Percentiles rank a stretch among this genome's conserved stretches.
Evolutionary conservation across 2,113 vertebrate genomes (phyloP).

Genomic region (Notothenia rossii): DNA sequence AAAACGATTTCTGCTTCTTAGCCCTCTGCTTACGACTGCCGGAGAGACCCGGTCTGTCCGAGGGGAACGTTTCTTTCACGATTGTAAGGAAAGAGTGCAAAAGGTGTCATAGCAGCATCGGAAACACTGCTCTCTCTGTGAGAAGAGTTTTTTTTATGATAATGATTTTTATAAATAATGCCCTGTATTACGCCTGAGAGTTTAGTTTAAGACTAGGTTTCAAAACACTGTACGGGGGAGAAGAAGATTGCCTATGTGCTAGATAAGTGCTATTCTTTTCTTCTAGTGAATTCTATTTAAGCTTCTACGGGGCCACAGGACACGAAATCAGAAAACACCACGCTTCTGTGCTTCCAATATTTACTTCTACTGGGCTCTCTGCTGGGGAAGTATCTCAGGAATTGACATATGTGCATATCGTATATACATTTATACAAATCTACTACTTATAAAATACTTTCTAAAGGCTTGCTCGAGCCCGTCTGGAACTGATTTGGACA

Average conservation of each 20-base stretch:
- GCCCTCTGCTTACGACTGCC: conserved; percentile 37
- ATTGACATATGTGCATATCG: conserved; percentile 72
- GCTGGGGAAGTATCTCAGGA: conserved; percentile 62
- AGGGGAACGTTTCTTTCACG: conserved; percentile 56
- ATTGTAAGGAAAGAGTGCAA: conserved; percentile 78
- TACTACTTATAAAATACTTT: conserved; percentile 76
- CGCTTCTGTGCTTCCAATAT: conserved; percentile 44
- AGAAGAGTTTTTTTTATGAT: conserved; percentile 31
- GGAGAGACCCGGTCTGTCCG: conserved; percentile 40
- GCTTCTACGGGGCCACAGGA: conserved; percentile 62
- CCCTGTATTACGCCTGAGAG: conserved; percentile 80
- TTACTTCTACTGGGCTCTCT: conserved; percentile 48
- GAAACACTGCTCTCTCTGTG: conserved; percentile 34
- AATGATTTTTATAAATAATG: conserved; percentile 75
- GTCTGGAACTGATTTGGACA: conserved; percentile 80
- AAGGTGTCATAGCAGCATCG: conserved; percentile 53
- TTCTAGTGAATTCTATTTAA: conserved; percentile 63
- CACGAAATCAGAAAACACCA: conserved; percentile 41
- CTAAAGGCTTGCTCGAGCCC: conserved; percentile 77
- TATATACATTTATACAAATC: conserved; percentile 82
- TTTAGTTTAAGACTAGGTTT: conserved; percentile 50
- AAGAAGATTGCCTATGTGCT: conserved; percentile 83
- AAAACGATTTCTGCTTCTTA: conserved; percentile 42
- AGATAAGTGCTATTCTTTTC: conserved; percentile 80
- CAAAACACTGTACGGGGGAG: conserved; percentile 63